phyloP scores from a whole-genome alignment of 1,140 invertebrate genomes.

The Neodiprion pinetum region DNA sequence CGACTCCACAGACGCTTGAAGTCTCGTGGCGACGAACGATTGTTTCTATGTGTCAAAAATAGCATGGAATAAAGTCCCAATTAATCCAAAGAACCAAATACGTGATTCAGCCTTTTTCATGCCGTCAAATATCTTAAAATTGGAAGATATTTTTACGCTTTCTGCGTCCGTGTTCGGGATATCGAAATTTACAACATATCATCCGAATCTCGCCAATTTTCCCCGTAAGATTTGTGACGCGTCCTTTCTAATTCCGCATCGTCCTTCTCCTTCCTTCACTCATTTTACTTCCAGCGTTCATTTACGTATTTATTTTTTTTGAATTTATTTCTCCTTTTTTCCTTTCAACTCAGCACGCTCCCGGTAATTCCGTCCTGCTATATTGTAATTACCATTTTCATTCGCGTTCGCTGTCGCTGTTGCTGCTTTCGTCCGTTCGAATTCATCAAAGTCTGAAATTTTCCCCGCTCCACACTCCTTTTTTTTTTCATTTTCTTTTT shows the following conservation, averaged over 20 bases:
- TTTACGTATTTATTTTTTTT: no score
- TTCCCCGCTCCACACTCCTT: slow-evolving; percentile 49
- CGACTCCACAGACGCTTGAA: no score
- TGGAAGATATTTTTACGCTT: no score
- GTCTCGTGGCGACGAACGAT: no score
- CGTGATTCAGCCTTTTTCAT: no score
- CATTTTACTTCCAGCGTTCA: slow-evolving; percentile 5
- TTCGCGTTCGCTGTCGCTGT: slow-evolving; percentile 42
- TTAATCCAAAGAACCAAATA: no score
- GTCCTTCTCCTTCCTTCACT: slow-evolving; percentile 16
- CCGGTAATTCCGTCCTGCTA: slow-evolving; percentile 22
- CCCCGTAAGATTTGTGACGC: background rate
- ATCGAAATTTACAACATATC: no score
- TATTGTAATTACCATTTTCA: slow-evolving; percentile 61
- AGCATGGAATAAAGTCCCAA: no score
- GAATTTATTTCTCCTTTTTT: slow-evolving; percentile 20
- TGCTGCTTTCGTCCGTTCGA: slow-evolving; percentile 42
- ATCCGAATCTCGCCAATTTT: no score
- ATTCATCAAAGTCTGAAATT: slow-evolving; percentile 56
- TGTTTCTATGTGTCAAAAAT: no score
- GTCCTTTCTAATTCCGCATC: background rate
- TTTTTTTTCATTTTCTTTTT: slow-evolving; percentile 26
- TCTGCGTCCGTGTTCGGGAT: no score
- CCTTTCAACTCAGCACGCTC: background rate
- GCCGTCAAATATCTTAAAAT: no score